phyloP scores from a whole-genome alignment of 2,888 invertebrate genomes.

The Amblyjoppa fuscipennis region DNA sequence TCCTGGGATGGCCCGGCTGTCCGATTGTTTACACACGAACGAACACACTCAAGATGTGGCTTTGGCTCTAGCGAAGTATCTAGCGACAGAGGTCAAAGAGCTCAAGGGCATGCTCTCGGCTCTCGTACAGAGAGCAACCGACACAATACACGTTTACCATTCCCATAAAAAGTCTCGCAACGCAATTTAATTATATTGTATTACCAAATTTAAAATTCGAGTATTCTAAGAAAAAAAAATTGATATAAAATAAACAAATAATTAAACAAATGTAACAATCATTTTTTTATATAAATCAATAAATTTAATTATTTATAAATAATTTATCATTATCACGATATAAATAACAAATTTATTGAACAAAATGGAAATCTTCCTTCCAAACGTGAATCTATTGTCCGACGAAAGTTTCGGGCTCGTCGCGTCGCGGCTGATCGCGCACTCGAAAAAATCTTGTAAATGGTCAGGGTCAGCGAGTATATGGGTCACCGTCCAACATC shows the following conservation, averaged over 20 bases:
- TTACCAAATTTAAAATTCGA: neutral
- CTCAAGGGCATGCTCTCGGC: neutral
- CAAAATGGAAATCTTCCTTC: neutral
- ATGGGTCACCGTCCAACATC: conserved; percentile 17
- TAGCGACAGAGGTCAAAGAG: neutral
- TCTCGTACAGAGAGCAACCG: neutral
- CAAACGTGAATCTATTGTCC: neutral
- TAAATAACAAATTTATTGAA: too few relatives aligned
- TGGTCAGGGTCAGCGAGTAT: neutral
- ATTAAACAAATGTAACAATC: too few relatives aligned
- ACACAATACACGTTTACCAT: neutral
- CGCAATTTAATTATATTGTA: neutral
- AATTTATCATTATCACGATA: too few relatives aligned
- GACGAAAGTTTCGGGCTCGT: neutral
- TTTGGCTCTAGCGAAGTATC: neutral
- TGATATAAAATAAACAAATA: too few relatives aligned
- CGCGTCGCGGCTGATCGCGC: neutral
- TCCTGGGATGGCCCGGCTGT: neutral
- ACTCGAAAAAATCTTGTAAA: neutral
- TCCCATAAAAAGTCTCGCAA: neutral
- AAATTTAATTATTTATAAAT: too few relatives aligned
- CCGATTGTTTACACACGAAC: neutral
- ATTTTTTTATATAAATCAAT: too few relatives aligned
- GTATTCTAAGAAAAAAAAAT: too few relatives aligned
- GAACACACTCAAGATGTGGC: neutral